phyloP scores from a whole-genome alignment of 2,113 vertebrate species.

The Capreolus pygargus region DNA sequence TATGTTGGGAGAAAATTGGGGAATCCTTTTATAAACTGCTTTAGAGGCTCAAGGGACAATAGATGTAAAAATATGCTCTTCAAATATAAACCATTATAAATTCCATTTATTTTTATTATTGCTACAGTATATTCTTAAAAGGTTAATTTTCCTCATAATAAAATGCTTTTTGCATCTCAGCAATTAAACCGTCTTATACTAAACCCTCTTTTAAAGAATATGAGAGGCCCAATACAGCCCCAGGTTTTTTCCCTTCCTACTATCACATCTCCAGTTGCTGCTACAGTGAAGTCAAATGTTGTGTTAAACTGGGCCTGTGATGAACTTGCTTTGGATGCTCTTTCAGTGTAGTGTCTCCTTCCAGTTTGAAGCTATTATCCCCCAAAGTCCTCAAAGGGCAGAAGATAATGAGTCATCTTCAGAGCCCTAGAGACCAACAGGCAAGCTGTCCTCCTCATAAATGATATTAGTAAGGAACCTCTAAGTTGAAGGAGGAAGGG shows the following conservation, averaged over 20 bases:
- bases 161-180: conserved; percentile 3
- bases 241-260: not conserved
- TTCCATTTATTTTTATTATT: conserved; percentile 18
- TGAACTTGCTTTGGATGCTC: not conserved
- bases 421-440: not conserved
- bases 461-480: not conserved
- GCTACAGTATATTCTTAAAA: not conserved
- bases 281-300: not conserved
- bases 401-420: conserved; percentile 18
- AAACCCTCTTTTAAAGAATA: not conserved
- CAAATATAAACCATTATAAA: not conserved
- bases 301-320: not conserved
- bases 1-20: not conserved
- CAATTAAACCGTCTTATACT: not conserved
- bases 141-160: conserved; percentile 10
- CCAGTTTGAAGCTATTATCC: conserved; percentile 26
- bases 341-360: not conserved
- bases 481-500: not conserved
- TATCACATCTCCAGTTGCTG: not conserved
- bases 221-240: not conserved
- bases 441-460: not conserved
- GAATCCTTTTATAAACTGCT: conserved; percentile 13
- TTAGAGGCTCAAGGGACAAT: not conserved
- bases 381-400: not conserved
- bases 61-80: not conserved